phyloP scores from a whole-genome alignment of 2,797 vertebrate genomes.

The Labeo calbasu region DNA sequence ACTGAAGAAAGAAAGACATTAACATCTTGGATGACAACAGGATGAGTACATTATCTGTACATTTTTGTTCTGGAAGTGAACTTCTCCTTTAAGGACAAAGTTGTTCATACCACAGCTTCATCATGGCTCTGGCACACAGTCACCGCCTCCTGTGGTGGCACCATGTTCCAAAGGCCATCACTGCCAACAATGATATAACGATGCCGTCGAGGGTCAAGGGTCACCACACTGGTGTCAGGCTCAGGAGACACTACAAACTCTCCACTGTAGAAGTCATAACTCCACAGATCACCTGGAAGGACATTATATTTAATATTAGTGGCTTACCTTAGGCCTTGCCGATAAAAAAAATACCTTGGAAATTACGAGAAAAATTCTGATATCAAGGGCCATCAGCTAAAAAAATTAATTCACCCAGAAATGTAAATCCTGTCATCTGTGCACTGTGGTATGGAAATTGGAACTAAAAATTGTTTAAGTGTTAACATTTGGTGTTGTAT shows the following conservation, averaged over 20 bases:
- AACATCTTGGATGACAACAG: too few species aligned
- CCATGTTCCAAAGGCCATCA: conserved; percentile 97
- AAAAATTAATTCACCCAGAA: too few species aligned
- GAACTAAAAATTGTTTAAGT: too few species aligned
- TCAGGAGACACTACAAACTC: conserved; percentile 96
- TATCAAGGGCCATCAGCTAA: too few species aligned
- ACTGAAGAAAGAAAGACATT: too few species aligned
- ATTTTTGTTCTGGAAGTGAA: too few species aligned
- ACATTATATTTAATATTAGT: background rate
- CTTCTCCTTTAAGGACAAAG: background rate
- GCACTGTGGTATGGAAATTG: too few species aligned
- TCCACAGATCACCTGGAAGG: conserved; percentile 89
- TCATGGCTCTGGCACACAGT: conserved; percentile 94
- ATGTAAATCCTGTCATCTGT: too few species aligned
- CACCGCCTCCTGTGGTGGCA: conserved; percentile 92
- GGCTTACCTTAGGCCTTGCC: background rate
- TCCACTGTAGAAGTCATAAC: conserved; percentile 96
- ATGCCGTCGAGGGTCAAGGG: conserved; percentile 89
- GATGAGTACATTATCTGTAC: too few species aligned
- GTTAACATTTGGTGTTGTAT: too few species aligned
- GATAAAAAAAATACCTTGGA: too few species aligned
- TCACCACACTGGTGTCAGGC: conserved; percentile 93
- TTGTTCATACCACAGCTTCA: conserved; percentile 86
- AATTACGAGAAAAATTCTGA: too few species aligned
- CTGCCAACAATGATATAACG: conserved; percentile 94